These are phyloP conservation scores for Phalacrocorax brasilianus DNA, from an alignment of 2,113 vertebrate genomes.

Conservation along the genomic window DNA sequence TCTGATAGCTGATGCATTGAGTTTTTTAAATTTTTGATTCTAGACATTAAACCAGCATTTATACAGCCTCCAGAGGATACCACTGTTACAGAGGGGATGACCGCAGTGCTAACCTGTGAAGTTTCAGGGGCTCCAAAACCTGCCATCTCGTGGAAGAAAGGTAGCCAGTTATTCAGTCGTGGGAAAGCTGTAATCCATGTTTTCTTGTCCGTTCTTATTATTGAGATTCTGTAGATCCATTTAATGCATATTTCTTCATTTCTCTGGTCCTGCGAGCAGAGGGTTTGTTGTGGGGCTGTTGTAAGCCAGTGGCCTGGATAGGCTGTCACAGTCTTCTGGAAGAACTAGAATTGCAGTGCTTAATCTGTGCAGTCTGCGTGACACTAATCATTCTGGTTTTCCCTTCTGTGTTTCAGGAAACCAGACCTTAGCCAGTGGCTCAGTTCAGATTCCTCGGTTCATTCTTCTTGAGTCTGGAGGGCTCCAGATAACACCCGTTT, in stretches of 20 bases:
- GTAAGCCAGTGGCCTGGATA: not conserved
- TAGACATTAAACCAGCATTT: conserved; percentile 87
- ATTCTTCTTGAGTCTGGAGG: conserved; percentile 88
- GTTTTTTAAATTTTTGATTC: not conserved
- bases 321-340: not conserved
- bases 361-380: not conserved
- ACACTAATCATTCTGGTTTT: not conserved
- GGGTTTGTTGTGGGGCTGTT: not conserved
- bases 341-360: not conserved
- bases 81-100: conserved; percentile 86
- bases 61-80: conserved; percentile 76
- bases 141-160: conserved; percentile 90
- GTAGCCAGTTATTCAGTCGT: conserved; percentile 44
- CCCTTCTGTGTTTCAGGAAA: conserved; percentile 71
- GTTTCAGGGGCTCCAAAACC: conserved; percentile 90
- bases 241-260: not conserved
- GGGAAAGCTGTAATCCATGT: not conserved
- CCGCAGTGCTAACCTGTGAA: conserved; percentile 83
- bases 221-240: not conserved
- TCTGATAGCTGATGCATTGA: not conserved
- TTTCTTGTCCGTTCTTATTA: not conserved
- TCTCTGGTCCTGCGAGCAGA: not conserved
- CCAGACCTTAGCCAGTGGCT: conserved; percentile 89
- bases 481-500: conserved; percentile 84
- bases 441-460: conserved; percentile 86